Evolutionary conservation across 2,797 vertebrate species (phyloP), one percentile per base, ranked within the genome.

Genomic region (Spinibarbus caldwelli): DNA sequence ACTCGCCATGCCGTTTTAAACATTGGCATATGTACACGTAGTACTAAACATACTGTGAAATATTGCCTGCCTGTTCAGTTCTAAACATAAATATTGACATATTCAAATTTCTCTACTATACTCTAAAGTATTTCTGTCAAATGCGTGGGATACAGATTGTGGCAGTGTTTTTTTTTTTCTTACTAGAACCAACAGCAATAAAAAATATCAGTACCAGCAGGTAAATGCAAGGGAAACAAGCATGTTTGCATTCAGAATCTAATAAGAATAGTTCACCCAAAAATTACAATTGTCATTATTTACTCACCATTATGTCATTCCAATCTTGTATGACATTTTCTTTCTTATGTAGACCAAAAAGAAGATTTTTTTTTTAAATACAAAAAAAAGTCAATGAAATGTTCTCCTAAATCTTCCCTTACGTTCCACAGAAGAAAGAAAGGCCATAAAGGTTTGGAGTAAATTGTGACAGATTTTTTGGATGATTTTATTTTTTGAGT

Each of bases 121-220:
- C 82, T 64, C 54, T 78, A 87, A 84, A 67, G 49, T 62, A 78
- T 82, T 87, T 87, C 52, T 87, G 82, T 86, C 78, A 86, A 84
- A 82, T 84, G 83, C 66, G 54, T 75, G 38, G 43, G 79, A 67
- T 84, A 59, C 68, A 23, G 59, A 78, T 52, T 72, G 84, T 26
- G 52, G 52, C 59, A 14, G 83, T 45, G 80, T 54, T 79, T 64
- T 72, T n/a, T n/a, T n/a, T 81, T 76, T 83, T 59, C 31, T 38
- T 19, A 68, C 67, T 71, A 81, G 52, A 70, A 66, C 59, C 62
- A 85, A 72, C 64, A 85, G 43, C 67, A 76, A 83, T 80, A 75
- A 64, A 38, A 62, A 84, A 82, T 71, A 86, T 83, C 80, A 78
- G 85, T 77, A 84, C 34, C 29, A 45, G 75, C 87, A 52, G 38